Evolutionary conservation across 2,797 vertebrate genomes (phyloP).

Genomic region (Leptatherina wallacei): DNA sequence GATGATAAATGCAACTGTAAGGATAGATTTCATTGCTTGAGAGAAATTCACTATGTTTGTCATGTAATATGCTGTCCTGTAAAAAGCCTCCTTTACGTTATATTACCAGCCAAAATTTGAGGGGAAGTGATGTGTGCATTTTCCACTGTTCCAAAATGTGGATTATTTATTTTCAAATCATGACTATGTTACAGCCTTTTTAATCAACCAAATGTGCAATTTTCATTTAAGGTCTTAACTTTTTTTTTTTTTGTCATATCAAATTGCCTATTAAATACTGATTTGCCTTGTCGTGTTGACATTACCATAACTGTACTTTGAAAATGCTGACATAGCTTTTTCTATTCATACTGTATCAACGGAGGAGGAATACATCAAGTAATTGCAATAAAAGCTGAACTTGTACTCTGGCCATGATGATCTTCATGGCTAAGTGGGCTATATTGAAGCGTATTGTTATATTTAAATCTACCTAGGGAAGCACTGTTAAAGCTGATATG

Average conservation of each 20-base stretch:
- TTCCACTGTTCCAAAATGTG: background rate
- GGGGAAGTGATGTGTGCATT: background rate
- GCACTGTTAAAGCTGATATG: conserved; percentile 3
- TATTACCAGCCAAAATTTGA: conserved; percentile 8
- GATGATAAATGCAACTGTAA: background rate
- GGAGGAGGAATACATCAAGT: background rate
- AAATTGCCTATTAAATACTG: conserved; percentile 9
- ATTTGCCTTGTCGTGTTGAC: conserved; percentile 18
- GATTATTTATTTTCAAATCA: background rate
- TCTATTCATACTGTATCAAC: conserved; percentile 19
- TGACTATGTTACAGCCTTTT: conserved; percentile 28
- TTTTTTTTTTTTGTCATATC: conserved; percentile 22
- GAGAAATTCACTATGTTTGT: background rate
- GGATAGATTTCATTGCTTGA: background rate
- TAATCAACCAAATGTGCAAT: conserved; percentile 23
- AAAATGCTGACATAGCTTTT: conserved; percentile 14
- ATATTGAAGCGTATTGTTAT: conserved; percentile 21
- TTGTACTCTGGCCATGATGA: conserved; percentile 14
- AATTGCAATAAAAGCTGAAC: conserved; percentile 14
- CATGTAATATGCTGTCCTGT: background rate
- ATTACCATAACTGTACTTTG: conserved; percentile 31
- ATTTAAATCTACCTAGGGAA: conserved; percentile 5
- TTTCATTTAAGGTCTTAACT: conserved; percentile 12
- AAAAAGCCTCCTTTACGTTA: background rate
- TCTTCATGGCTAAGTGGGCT: conserved; percentile 1